Evolutionary conservation across 2,797 vertebrate species (phyloP).

Genomic region (Acrocephalus scirpaceus): DNA sequence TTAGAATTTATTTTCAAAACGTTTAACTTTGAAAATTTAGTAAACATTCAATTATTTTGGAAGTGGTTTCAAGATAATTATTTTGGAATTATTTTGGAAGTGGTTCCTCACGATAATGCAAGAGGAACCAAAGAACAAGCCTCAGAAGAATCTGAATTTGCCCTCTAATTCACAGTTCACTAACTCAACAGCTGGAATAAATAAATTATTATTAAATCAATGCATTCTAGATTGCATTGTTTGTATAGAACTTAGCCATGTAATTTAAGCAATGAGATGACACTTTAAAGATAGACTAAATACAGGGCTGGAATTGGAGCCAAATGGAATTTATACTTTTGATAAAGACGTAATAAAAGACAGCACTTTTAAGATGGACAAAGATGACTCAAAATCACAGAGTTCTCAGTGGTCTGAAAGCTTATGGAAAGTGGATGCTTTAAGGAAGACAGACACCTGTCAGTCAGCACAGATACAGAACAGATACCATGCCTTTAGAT

Average conservation of each 20-base stretch:
- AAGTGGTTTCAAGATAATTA: not conserved
- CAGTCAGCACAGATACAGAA: not conserved
- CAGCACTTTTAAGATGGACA: not conserved
- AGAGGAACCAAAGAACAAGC: not conserved
- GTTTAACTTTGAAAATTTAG: not conserved
- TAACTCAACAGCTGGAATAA: slow-evolving; percentile 39
- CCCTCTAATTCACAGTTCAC: slow-evolving; percentile 34
- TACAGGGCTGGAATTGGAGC: slow-evolving; percentile 15
- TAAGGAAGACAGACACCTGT: not conserved
- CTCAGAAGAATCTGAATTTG: not conserved
- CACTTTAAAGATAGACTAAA: slow-evolving; percentile 49
- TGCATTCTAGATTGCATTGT: not conserved
- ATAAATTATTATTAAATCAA: slow-evolving; percentile 45
- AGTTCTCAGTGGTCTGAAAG: not conserved
- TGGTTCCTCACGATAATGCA: not conserved
- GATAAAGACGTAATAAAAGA: not conserved
- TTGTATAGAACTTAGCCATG: slow-evolving; percentile 30
- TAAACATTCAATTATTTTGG: not conserved
- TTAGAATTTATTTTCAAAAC: not conserved
- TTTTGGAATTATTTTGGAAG: not conserved
- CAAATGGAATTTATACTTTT: slow-evolving; percentile 24
- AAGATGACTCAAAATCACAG: not conserved
- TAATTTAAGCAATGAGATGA: slow-evolving; percentile 54
- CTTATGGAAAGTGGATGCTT: not conserved
- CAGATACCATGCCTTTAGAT: not conserved